Evolutionary conservation across 2,888 invertebrate species (phyloP).

Genomic region (Dicranocentrus wangi): DNA sequence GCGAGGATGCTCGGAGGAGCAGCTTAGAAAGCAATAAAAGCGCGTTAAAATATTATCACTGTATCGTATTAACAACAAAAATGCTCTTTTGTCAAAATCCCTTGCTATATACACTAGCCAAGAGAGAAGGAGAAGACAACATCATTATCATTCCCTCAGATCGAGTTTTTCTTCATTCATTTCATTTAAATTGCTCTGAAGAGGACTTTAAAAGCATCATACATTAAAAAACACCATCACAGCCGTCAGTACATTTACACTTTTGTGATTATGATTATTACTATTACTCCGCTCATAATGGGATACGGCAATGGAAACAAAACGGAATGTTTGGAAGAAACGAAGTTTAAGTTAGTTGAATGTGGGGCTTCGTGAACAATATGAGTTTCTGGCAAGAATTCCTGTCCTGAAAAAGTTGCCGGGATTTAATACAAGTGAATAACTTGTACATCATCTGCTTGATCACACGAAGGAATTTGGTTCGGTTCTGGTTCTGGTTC

Average conservation of each 20-base stretch:
- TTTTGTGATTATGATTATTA: conserved; percentile 58
- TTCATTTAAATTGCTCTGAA: conserved; percentile 53
- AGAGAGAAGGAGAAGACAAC: conserved; percentile 43
- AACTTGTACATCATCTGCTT: not conserved
- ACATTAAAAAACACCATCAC: conserved; percentile 46
- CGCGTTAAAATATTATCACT: conserved; percentile 60
- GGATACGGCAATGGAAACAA: not conserved
- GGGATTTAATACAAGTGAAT: not conserved
- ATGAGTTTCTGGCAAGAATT: conserved; percentile 8
- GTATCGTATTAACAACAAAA: conserved; percentile 44
- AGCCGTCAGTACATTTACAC: conserved; percentile 56
- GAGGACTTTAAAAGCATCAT: conserved; percentile 55
- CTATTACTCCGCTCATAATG: conserved; percentile 38
- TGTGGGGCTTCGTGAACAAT: conserved; percentile 21
- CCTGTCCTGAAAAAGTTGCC: not conserved
- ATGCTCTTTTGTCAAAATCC: conserved; percentile 30
- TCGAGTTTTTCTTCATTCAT: conserved; percentile 60
- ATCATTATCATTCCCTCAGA: conserved; percentile 54
- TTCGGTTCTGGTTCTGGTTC: conserved; percentile 27
- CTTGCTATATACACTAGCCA: conserved; percentile 6
- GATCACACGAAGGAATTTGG: conserved; percentile 20
- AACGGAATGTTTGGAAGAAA: not conserved
- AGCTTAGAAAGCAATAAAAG: conserved; percentile 47
- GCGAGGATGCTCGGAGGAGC: not conserved
- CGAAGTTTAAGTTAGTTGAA: not conserved